Evolutionary conservation across 2,113 vertebrate genomes (phyloP).

Genomic region (Dasyornis broadbenti): DNA sequence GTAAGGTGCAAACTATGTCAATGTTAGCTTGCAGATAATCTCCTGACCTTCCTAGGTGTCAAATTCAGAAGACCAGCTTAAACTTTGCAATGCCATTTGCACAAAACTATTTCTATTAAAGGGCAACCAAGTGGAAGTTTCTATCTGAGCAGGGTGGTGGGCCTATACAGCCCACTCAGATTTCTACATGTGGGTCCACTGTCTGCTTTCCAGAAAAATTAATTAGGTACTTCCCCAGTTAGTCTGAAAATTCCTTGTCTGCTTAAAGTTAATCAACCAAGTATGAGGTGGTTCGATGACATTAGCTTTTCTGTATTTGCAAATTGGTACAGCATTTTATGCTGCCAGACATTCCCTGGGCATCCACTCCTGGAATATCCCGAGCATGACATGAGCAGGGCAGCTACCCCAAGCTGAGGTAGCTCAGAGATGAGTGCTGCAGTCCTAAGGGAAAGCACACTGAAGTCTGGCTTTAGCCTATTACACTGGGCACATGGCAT

Average conservation of each 20-base stretch:
- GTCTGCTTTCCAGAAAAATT: background rate
- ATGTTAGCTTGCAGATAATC: background rate
- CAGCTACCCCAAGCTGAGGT: background rate
- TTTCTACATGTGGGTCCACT: background rate
- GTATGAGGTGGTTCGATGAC: background rate
- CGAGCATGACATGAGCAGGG: background rate
- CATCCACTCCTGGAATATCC: background rate
- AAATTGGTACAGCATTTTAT: background rate
- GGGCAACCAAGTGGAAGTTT: background rate
- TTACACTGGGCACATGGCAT: rapidly evolving
- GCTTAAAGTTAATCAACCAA: background rate
- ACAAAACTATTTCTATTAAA: background rate
- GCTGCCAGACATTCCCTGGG: background rate
- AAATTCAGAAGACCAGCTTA: background rate
- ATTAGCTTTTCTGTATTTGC: background rate
- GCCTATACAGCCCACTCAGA: background rate
- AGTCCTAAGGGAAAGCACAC: background rate
- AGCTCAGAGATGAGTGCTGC: background rate
- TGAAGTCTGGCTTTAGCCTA: background rate
- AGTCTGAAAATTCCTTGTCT: background rate
- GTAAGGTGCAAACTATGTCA: background rate
- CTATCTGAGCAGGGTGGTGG: background rate
- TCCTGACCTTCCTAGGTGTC: background rate
- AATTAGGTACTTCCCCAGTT: background rate
- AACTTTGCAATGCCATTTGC: background rate